Base-by-base conservation (phyloP, 1,140 invertebrate species). In the Copidosoma floridanum region DNA sequence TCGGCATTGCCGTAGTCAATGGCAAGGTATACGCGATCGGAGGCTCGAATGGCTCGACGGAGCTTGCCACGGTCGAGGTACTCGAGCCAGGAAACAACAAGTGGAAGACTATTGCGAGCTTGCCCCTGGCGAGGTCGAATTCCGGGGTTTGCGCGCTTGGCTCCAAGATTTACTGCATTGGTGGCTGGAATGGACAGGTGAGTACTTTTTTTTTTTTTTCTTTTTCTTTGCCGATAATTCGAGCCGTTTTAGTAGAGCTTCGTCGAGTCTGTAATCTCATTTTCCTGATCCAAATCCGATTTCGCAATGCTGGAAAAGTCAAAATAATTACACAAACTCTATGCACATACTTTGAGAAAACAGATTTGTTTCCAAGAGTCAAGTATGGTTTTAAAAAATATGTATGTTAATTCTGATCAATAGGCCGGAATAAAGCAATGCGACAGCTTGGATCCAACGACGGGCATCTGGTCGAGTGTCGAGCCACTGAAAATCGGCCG, bases 161-260 rank as follows among this genome's bases (percentile, higher is more conserved):
- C 65, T 84, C 79, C n/a, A 82, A 85, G 59, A 81, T 93, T 52
- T 93, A 89, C 79, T 89, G 89, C 70, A 83, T 93, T 56, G 92
- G 93, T 29, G 92, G 92, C 26, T 90, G 88, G 85, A 88, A 87
- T 67, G 91, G 89, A 27, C 88, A 92, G 70, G 77, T 71, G 37
- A n/a, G 50, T 32, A 32, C n/a, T n/a, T n/a, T n/a, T n/a, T n/a
- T n/a, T n/a, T n/a, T n/a, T n/a, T n/a, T n/a, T n/a, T n/a, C n/a
- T n/a, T n/a, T n/a, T n/a, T n/a, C n/a, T n/a, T n/a, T n/a, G n/a
- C n/a, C n/a, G n/a, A n/a, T n/a, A n/a, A n/a, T n/a, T n/a, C n/a
- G n/a, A n/a, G n/a, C n/a, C n/a, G 23, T 37, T 40, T 24, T 43
- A 5, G 11, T 54, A 54, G 21, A 50, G 47, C 47, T 50, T 50